phyloP scores from a whole-genome alignment of 2,888 invertebrate species.

The Plebejus argus region DNA sequence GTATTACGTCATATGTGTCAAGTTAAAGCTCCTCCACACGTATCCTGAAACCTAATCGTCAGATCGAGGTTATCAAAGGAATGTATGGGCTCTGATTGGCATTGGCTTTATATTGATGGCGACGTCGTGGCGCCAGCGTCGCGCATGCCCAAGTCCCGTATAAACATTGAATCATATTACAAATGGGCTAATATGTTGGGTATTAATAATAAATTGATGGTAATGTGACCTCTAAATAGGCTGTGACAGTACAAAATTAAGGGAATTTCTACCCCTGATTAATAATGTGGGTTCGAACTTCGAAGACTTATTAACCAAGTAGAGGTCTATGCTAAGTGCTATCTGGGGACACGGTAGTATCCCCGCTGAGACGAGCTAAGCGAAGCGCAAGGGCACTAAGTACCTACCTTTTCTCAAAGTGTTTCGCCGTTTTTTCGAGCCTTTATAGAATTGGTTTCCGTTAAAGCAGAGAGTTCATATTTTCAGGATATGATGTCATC shows the following conservation, averaged over 20 bases:
- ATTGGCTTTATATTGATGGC: constrained; percentile 17
- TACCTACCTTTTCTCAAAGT: too few species aligned
- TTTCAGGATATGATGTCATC: too few species aligned
- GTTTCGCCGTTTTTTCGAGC: too few species aligned
- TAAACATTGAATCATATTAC: constrained; percentile 21
- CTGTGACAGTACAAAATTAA: not conserved
- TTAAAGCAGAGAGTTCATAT: too few species aligned
- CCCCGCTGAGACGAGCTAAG: too few species aligned
- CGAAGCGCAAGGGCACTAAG: too few species aligned
- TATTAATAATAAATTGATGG: not conserved
- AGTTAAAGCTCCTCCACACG: not conserved
- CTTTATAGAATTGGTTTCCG: too few species aligned
- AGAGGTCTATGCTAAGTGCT: too few species aligned
- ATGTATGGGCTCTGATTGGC: constrained; percentile 4
- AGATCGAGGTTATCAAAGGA: constrained; percentile 4
- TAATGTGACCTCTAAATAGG: not conserved
- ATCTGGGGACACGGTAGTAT: too few species aligned
- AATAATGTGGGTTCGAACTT: not conserved
- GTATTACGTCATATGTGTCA: not conserved
- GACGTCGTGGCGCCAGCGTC: not conserved
- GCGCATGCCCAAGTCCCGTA: not conserved
- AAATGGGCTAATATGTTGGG: not conserved
- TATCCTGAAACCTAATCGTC: constrained; percentile 1
- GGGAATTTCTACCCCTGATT: not conserved
- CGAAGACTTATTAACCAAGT: not conserved